phyloP scores from a whole-genome alignment of 2,888 invertebrate species.

The Ormyrus thymus region DNA sequence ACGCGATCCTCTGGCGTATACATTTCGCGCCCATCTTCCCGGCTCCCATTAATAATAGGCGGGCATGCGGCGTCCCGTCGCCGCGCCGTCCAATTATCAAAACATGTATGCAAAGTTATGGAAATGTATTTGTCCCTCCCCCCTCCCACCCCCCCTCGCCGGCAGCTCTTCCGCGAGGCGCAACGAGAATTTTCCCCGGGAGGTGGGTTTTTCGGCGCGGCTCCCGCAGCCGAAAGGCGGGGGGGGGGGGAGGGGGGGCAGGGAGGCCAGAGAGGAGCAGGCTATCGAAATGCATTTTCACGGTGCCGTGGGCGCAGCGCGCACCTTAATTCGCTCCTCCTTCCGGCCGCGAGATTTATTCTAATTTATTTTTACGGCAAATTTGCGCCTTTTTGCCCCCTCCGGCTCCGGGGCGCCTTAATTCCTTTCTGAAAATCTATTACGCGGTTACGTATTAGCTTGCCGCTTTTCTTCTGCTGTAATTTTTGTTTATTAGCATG shows the following conservation, averaged over 20 bases:
- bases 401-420: not conserved
- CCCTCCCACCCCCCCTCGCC: no score
- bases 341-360: constrained; percentile 48
- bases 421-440: constrained; percentile 33
- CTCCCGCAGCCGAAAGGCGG: not conserved
- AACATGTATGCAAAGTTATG: constrained; percentile 73
- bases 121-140: constrained; percentile 68
- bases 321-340: constrained; percentile 51
- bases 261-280: not conserved
- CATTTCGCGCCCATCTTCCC: constrained; percentile 47
- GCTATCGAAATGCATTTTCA: constrained; percentile 56
- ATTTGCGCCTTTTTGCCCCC: constrained; percentile 39
- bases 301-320: constrained; percentile 41
- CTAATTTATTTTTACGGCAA: constrained; percentile 43
- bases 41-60: constrained; percentile 50
- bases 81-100: constrained; percentile 68
- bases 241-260: not conserved
- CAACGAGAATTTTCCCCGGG: constrained; percentile 62
- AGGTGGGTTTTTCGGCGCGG: not conserved
- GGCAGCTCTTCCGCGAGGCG: constrained; percentile 57
- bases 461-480: no score
- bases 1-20: not conserved
- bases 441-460: not conserved
- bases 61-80: constrained; percentile 1
- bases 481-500: no score